Conservation (phyloP, 2,888 invertebrate species). For the Eretmocerus hayati region DNA sequence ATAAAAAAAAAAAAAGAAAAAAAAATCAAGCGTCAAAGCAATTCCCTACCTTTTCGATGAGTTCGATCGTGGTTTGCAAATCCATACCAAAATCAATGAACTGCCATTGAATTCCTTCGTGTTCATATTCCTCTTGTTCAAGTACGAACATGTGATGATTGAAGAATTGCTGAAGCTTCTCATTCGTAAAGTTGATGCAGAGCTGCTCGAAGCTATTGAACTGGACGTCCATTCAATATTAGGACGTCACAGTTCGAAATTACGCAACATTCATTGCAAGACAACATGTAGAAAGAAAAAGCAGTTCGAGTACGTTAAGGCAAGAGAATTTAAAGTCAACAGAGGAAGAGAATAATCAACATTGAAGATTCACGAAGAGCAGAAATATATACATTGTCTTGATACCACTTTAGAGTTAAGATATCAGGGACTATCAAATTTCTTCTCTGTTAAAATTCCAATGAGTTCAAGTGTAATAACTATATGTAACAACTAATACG, state of each 20-base stretch:
- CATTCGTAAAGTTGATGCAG: conserved; percentile 95
- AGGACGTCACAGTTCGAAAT: conserved; percentile 29
- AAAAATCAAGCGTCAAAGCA: conserved; percentile 9
- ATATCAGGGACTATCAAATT: too few relatives aligned
- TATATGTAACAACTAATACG: too few relatives aligned
- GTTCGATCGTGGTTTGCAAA: conserved; percentile 82
- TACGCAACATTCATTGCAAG: conserved; percentile 22
- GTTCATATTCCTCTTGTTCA: conserved; percentile 92
- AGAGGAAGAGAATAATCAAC: too few relatives aligned
- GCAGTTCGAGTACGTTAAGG: not conserved
- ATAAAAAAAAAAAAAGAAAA: conserved; percentile 1
- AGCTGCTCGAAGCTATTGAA: conserved; percentile 92
- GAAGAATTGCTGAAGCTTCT: conserved; percentile 93
- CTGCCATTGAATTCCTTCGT: conserved; percentile 83
- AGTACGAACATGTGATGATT: conserved; percentile 94
- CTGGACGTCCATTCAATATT: conserved; percentile 49
- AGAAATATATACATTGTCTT: too few relatives aligned
- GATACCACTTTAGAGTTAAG: too few relatives aligned
- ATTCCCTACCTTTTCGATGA: conserved; percentile 76
- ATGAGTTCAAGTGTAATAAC: too few relatives aligned
- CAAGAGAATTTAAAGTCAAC: not conserved
- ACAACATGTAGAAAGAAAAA: conserved; percentile 35
- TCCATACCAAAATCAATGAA: conserved; percentile 96
- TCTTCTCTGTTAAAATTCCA: too few relatives aligned
- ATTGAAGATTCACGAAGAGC: too few relatives aligned